A percentile compares a stretch with the other conserved stretches of the same genome.
Conservation (phyloP, 2,113 vertebrate species). For the Typhlomys cinereus region DNA sequence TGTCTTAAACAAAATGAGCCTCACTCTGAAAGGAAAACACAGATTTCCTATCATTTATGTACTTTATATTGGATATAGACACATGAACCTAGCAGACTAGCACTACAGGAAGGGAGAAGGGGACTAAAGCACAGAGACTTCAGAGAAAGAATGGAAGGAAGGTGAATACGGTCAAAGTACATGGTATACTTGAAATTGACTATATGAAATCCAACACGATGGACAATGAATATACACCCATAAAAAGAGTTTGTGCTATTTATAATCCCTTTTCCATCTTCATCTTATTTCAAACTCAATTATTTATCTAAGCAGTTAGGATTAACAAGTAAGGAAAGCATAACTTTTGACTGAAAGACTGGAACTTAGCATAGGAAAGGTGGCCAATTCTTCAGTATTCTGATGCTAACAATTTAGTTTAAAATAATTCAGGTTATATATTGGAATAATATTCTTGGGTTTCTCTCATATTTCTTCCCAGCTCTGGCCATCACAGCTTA, state of each 20-base stretch:
- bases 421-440: not conserved
- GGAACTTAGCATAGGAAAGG: conserved; percentile 5
- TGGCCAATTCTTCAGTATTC: conserved; percentile 8
- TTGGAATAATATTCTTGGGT: not conserved
- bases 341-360: conserved; percentile 19
- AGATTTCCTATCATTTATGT: not conserved
- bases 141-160: not conserved
- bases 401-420: conserved; percentile 42
- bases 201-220: not conserved
- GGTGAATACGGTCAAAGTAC: not conserved
- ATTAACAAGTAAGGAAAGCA: conserved; percentile 16
- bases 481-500: not conserved
- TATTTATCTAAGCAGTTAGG: not conserved
- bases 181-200: not conserved
- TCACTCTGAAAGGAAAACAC: not conserved
- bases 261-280: conserved; percentile 28
- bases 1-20: not conserved
- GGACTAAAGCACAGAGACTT: not conserved
- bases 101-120: not conserved
- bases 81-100: not conserved
- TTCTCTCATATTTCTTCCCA: not conserved
- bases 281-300: conserved; percentile 18
- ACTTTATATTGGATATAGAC: not conserved
- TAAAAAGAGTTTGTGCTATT: not conserved
- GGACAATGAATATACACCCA: not conserved